These are phyloP conservation scores for Neopipo cinnamomea DNA, from an alignment of 2,113 vertebrate genomes.

Conservation along the genomic window DNA sequence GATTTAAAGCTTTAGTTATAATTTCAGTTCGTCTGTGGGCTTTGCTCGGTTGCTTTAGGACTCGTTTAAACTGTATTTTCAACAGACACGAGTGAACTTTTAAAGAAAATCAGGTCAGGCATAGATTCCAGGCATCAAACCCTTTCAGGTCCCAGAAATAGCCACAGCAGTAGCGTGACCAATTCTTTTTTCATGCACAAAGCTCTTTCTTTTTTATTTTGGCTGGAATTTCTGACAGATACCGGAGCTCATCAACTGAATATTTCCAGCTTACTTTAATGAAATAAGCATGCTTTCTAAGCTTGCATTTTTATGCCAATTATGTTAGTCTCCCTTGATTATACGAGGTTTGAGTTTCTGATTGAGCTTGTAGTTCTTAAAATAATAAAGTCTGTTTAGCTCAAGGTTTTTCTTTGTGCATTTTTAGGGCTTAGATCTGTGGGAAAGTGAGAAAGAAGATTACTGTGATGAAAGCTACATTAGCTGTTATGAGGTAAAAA, in stretches of 20 bases:
- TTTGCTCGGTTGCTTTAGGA: slow-evolving; percentile 3
- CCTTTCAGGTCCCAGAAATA: slow-evolving; percentile 50
- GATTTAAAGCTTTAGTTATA: background rate
- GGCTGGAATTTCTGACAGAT: background rate
- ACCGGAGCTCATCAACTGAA: background rate
- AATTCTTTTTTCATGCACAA: background rate
- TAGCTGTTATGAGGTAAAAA: background rate
- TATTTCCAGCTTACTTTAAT: background rate
- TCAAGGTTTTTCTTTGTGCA: too few relatives aligned
- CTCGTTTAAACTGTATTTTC: slow-evolving; percentile 1
- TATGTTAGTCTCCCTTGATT: background rate
- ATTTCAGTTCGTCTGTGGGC: background rate
- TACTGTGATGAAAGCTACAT: fast-evolving
- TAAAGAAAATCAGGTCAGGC: slow-evolving; percentile 64
- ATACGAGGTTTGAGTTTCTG: background rate
- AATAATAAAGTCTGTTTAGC: background rate
- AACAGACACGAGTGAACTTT: slow-evolving; percentile 49
- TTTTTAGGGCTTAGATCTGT: background rate
- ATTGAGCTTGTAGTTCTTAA: background rate
- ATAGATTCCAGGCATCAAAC: slow-evolving; percentile 54
- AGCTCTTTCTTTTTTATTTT: background rate
- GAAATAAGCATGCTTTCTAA: background rate
- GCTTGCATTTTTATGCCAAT: background rate
- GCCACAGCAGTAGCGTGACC: slow-evolving; percentile 21
- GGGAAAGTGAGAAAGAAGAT: background rate